Base-by-base conservation (phyloP, 2,113 vertebrate genomes). In the Leucoraja erinaceus region DNA sequence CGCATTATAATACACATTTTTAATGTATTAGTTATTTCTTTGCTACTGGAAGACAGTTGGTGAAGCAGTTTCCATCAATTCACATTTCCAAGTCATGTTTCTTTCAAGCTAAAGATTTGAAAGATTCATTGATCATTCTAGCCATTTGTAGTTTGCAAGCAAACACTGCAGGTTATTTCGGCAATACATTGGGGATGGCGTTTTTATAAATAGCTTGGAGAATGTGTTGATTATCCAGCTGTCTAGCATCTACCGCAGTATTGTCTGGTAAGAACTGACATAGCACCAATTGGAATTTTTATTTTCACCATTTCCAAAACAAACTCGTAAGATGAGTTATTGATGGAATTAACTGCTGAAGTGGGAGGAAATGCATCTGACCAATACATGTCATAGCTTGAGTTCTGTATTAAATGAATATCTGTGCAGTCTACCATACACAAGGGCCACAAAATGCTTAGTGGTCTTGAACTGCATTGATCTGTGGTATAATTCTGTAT, bases 401-500 rank as follows among this genome's bases (percentile, higher is more conserved):
- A 95, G 95, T 94, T 94, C 95, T 95, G 96, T 96, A 96, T 97
- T 96, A 95, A 96, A 95, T 95, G 95, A 94, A 94, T 95, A 93
- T 94, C 94, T 94, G 94, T 95, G 95, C 95, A 95, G 95, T 94
- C 95, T 95, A 93, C 94, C 94, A 93, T 95, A 95, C 95, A 94
- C 93, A 94, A 93, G 94, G 94, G 95, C 96, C 95, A 95, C 96
- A 95, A 95, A 96, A 96, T 95, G 95, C 95, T 96, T 94, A 94
- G 95, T 96, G 96, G 96, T 97, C 96, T 95, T 97, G 97, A 98
- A 97, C 97, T 96, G 95, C 97, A 97, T 98, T 96, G 97, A 97
- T 98, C 97, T 95, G 94, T 96, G 95, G 96, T 96, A 97, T 98
- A 97, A 98, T 98, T 98, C 97, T 97, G 97, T 97, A 97, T 97